These are phyloP conservation scores for Telmatochromis sp. DNA, from an alignment of 2,113 vertebrate species.

Conservation along the genomic window DNA sequence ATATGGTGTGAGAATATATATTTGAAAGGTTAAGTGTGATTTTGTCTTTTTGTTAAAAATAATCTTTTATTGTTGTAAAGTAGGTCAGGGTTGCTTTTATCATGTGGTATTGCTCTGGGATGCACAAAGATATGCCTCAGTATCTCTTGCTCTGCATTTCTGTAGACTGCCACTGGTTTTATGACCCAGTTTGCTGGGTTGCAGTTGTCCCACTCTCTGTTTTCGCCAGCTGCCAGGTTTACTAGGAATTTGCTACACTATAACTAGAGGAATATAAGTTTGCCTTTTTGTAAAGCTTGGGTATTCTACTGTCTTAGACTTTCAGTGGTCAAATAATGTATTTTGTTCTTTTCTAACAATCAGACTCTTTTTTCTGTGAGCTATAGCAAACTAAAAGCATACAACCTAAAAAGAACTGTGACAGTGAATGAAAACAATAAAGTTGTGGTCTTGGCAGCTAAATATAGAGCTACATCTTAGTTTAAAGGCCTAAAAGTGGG, in stretches of 20 bases:
- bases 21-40: not conserved
- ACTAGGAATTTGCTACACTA: not conserved
- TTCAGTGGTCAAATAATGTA: not conserved
- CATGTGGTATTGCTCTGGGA: slow-evolving; percentile 32
- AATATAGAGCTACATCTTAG: accelerated
- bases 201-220: not conserved
- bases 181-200: not conserved
- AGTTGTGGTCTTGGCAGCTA: not conserved
- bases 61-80: not conserved
- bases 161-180: slow-evolving; percentile 19
- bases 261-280: not conserved
- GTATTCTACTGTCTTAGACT: not conserved
- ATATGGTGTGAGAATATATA: not conserved
- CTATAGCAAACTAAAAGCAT: accelerated
- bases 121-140: not conserved
- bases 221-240: not conserved
- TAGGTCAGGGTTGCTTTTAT: not conserved
- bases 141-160: not conserved
- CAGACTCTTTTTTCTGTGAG: not conserved
- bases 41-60: not conserved
- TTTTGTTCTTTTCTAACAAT: not conserved
- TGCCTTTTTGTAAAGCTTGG: not conserved
- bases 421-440: not conserved
- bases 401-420: not conserved
- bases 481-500: not conserved